These are phyloP conservation scores for Yponomeuta cagnagella DNA, from an alignment of 2,888 invertebrate genomes.

Conservation along the genomic window DNA sequence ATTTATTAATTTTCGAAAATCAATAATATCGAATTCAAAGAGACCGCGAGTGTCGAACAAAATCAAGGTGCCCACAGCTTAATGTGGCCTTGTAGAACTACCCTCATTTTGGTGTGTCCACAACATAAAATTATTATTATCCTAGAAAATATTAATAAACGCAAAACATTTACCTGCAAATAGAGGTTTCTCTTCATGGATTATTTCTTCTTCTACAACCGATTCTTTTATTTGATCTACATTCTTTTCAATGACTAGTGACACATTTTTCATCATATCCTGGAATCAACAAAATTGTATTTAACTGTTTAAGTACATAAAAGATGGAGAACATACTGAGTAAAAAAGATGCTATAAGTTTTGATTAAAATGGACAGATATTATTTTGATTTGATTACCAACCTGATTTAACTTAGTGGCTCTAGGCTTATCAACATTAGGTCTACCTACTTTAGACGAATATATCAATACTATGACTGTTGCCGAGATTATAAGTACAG, in stretches of 20 bases:
- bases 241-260: conserved; percentile 49
- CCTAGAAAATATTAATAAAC: too few species aligned
- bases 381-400: conserved; percentile 22
- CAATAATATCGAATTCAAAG: too few species aligned
- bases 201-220: conserved; percentile 33
- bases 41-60: too few species aligned
- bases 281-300: conserved; percentile 26
- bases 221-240: conserved; percentile 32
- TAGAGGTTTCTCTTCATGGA: conserved; percentile 38
- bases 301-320: too few species aligned
- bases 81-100: too few species aligned
- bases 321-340: too few species aligned
- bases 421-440: conserved; percentile 32
- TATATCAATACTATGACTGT: conserved; percentile 78
- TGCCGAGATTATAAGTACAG: conserved; percentile 73
- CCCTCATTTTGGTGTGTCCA: too few species aligned
- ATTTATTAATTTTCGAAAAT: too few species aligned
- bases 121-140: too few species aligned
- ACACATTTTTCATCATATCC: conserved; percentile 46
- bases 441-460: conserved; percentile 41
- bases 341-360: conserved; percentile 2
- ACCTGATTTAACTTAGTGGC: conserved; percentile 40
- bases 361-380: conserved; percentile 3
- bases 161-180: conserved; percentile 43
- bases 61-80: too few species aligned